phyloP scores from a whole-genome alignment of 2,888 invertebrate species.

The Eupithecia tripunctaria region DNA sequence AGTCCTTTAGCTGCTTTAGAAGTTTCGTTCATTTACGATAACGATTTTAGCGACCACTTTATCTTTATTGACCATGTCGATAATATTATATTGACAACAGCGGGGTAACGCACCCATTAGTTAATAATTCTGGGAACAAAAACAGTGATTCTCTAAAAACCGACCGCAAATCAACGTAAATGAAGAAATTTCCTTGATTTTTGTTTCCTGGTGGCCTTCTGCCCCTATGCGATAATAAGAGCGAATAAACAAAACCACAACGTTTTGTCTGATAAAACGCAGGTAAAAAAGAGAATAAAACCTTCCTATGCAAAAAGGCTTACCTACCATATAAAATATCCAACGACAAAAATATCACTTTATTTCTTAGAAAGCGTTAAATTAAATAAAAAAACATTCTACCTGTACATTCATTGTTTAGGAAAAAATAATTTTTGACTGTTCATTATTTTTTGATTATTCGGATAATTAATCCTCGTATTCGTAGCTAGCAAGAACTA shows the following conservation, averaged over 20 bases:
- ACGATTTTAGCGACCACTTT: slow-evolving; percentile 1
- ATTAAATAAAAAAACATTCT: too few species aligned
- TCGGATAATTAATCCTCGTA: neutral
- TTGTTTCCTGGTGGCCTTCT: slow-evolving; percentile 55
- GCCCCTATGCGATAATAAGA: slow-evolving; percentile 48
- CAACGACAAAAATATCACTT: too few species aligned
- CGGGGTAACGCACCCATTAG: slow-evolving; percentile 5
- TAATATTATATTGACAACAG: neutral
- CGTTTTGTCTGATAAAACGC: neutral
- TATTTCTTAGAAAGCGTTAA: too few species aligned
- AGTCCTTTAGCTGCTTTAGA: neutral
- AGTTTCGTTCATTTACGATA: neutral
- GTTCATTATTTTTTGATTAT: neutral
- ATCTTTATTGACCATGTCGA: neutral
- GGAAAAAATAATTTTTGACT: too few species aligned
- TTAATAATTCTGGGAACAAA: neutral
- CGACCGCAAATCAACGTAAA: neutral
- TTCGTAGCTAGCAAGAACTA: neutral
- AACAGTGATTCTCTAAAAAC: neutral
- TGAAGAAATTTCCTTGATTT: slow-evolving; percentile 51
- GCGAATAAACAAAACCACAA: slow-evolving; percentile 11
- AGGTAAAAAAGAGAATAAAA: neutral
- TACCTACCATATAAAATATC: too few species aligned
- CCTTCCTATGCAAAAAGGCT: neutral
- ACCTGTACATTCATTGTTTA: too few species aligned